Conservation (phyloP, 2,797 vertebrate species). For the Pteronotus mesoamericanus region DNA sequence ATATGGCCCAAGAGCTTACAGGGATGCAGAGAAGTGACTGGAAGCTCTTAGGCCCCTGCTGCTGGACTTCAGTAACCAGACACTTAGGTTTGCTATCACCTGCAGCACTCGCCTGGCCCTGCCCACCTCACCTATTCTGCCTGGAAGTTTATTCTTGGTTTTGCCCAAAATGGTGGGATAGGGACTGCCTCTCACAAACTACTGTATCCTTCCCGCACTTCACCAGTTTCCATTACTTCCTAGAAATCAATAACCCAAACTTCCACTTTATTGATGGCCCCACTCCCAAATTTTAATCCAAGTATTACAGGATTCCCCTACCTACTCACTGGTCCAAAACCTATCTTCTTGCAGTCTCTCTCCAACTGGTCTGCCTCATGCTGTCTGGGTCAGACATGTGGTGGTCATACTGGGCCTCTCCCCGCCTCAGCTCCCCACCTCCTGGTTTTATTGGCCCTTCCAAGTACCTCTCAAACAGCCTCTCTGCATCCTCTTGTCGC, state of each 20-base stretch:
- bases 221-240: background rate
- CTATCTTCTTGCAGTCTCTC: background rate
- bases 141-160: background rate
- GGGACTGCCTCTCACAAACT: background rate
- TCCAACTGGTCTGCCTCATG: background rate
- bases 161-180: background rate
- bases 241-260: background rate
- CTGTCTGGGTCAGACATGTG: background rate
- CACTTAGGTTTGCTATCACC: background rate
- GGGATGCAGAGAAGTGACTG: background rate
- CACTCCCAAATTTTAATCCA: conserved; percentile 5
- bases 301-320: background rate
- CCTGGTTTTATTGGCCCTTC: background rate
- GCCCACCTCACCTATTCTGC: background rate
- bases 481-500: background rate
- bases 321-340: background rate
- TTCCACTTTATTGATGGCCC: background rate
- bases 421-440: background rate
- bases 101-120: background rate
- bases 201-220: background rate
- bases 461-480: background rate
- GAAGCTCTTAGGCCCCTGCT: background rate
- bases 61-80: background rate
- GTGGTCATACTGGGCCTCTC: background rate
- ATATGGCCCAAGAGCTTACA: background rate